Conservation (phyloP, 2,888 invertebrate species). For the Nematopogon swammerdamellus region DNA sequence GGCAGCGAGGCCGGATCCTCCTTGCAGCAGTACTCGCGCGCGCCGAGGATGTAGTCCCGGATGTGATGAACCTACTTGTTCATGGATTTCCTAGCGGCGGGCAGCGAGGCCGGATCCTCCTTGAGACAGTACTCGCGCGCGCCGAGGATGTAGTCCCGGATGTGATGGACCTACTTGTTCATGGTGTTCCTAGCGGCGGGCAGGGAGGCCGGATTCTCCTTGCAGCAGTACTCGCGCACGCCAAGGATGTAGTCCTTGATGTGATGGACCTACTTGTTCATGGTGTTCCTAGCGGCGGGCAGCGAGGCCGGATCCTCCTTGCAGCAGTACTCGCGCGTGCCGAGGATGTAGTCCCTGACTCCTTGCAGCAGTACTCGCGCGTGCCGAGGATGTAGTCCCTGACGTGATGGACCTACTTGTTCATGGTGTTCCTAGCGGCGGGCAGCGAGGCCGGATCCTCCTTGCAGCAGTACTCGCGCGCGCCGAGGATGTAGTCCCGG, state of each 20-base stretch:
- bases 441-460: constrained; percentile 78
- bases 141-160: constrained; percentile 67
- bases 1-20: no score
- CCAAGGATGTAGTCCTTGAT: constrained; percentile 59
- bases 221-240: constrained; percentile 67
- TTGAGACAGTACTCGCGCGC: constrained; percentile 81
- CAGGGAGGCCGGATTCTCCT: constrained; percentile 66
- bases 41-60: no score
- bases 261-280: constrained; percentile 45
- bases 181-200: constrained; percentile 55
- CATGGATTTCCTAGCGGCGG: constrained; percentile 44
- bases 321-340: constrained; percentile 67
- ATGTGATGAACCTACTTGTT: no score
- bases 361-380: constrained; percentile 81
- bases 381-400: constrained; percentile 72
- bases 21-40: no score
- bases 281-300: constrained; percentile 54
- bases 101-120: constrained; percentile 74
- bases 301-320: constrained; percentile 69
- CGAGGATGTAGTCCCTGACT: constrained; percentile 61
- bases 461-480: constrained; percentile 79
- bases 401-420: no score
- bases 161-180: constrained; percentile 33
- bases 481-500: constrained; percentile 69
- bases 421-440: constrained; percentile 64